Conservation (phyloP, 2,797 vertebrate genomes). For the Cetoscarus ocellatus region DNA sequence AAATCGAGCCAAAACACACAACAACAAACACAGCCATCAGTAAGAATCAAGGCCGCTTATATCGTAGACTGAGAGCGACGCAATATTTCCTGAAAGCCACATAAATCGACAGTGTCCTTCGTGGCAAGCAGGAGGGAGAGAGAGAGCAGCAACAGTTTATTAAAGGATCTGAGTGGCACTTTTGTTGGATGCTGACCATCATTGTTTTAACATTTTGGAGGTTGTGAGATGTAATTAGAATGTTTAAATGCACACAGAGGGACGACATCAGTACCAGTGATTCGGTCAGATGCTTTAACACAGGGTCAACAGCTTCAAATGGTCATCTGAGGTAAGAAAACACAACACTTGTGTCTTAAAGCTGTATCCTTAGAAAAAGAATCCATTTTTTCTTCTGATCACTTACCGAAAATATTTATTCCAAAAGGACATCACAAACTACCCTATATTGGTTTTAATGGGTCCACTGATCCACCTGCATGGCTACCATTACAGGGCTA, state of each 20-base stretch:
- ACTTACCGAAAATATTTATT: no score
- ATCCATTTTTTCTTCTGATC: no score
- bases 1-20: slow-evolving; percentile 11
- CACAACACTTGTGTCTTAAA: background rate
- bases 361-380: no score
- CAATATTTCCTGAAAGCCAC: slow-evolving; percentile 1
- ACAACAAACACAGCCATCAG: slow-evolving; percentile 28
- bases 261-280: background rate
- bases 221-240: slow-evolving; percentile 7
- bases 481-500: no score
- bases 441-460: no score
- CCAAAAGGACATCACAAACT: no score
- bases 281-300: background rate
- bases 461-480: no score
- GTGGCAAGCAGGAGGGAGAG: background rate
- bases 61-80: accelerated
- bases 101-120: slow-evolving; percentile 38
- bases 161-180: slow-evolving; percentile 24
- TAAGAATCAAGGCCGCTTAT: slow-evolving; percentile 3
- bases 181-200: slow-evolving; percentile 17
- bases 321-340: background rate
- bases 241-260: slow-evolving; percentile 14
- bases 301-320: slow-evolving; percentile 4
- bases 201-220: slow-evolving; percentile 15
- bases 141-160: background rate